Evolutionary conservation across 2,113 vertebrate species (phyloP), one percentile per base, ranked within the genome.

Genomic region (Embiotoca jacksoni): DNA sequence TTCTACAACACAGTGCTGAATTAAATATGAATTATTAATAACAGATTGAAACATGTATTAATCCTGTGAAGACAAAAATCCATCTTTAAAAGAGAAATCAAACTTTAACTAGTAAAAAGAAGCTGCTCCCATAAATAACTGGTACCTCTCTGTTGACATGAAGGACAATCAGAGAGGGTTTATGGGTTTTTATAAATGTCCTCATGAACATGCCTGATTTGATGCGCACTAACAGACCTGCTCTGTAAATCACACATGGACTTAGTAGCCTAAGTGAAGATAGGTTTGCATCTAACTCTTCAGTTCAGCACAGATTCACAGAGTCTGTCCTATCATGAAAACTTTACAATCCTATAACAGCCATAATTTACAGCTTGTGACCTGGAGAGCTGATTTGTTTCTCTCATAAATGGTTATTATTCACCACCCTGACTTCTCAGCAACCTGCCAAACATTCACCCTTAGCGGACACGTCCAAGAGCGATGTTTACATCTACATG

Each of bases 381-480:
- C 69, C 81, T 76, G 70, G 61, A 62, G 72, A 80, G 80, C 62
- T 73, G 60, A 63, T 76, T 76, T 71, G 57, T 67, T 14, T 53
- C 55, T 54, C 72, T 75, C 55, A 83, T 87, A 86, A 91, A 89
- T 47, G 44, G 50, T 80, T 84, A 88, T 93, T 87, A 88, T 79
- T 91, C 82, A 90, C 55, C 61, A 63, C n/a, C 47, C 75, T 86
- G 83, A 85, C 88, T 87, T 76, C 37, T 66, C 75, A 59, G 54
- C 44, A 70, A 72, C 50, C 61, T 64, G 54, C 72, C 66, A 77
- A 79, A 80, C 53, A 64, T 52, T 71, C 65, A 84, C 88, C 61
- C 16, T 54, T 66, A 84, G 61, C 62, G 10, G 74, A 83, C 82
- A 82, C 3, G 5, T 82, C 36, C 56, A 46, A 78, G 54, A 56